These are phyloP conservation scores for Myodes glareolus DNA, from an alignment of 2,113 vertebrate species.

Conservation along the genomic window DNA sequence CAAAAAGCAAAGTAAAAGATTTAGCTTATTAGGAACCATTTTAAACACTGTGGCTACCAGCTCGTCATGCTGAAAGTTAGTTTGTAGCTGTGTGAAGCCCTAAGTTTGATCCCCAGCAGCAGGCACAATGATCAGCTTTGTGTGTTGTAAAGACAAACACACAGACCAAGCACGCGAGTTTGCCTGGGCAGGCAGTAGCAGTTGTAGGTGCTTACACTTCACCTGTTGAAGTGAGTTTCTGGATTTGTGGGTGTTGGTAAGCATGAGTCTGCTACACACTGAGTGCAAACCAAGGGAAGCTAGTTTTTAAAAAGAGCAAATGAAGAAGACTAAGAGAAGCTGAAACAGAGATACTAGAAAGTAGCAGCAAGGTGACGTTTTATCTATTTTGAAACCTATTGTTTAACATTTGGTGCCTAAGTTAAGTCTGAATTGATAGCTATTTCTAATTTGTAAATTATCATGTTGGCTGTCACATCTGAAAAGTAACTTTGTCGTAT, in stretches of 20 bases:
- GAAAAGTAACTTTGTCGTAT: not conserved
- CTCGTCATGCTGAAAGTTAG: not conserved
- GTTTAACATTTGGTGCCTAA: conserved; percentile 2
- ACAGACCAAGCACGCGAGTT: not conserved
- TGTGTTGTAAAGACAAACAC: not conserved
- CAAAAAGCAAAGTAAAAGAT: conserved; percentile 10
- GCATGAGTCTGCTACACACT: not conserved
- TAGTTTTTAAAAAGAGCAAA: not conserved
- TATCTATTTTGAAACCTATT: not conserved
- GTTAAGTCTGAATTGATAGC: not conserved
- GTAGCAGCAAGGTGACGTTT: not conserved
- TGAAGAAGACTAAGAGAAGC: not conserved
- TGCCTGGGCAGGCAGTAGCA: rapidly evolving
- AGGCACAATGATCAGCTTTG: not conserved
- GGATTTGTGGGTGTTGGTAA: not conserved
- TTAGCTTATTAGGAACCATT: conserved; percentile 15
- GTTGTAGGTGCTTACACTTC: not conserved
- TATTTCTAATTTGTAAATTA: conserved; percentile 16
- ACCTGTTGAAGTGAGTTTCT: not conserved
- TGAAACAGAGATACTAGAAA: not conserved
- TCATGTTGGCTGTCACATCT: not conserved
- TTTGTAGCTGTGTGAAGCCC: not conserved
- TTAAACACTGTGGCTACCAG: not conserved
- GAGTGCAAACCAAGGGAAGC: not conserved
- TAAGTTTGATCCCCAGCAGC: not conserved